Conservation (phyloP, 2,113 vertebrate species). For the Rhinolophus sinicus region DNA sequence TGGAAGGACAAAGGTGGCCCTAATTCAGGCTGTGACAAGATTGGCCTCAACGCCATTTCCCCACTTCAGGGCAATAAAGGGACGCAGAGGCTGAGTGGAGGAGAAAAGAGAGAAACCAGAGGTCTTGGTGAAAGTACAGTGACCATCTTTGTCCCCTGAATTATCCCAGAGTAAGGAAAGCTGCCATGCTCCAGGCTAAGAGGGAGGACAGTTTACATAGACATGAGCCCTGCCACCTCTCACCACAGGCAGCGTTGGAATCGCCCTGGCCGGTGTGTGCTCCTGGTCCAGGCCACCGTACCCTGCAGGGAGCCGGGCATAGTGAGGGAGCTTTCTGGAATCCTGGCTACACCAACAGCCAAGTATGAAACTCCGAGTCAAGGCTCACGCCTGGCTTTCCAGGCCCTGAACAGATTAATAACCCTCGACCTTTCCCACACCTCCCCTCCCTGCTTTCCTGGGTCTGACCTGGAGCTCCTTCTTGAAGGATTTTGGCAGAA, state of each 20-base stretch:
- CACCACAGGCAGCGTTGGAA: rapidly evolving
- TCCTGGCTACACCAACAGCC: neutral
- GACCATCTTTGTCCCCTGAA: neutral
- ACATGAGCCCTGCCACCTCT: neutral
- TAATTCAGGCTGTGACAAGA: neutral
- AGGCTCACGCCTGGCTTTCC: neutral
- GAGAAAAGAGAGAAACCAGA: neutral
- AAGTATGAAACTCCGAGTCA: neutral
- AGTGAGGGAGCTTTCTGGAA: neutral
- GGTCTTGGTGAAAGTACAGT: too few relatives aligned
- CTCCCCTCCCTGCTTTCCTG: too few relatives aligned
- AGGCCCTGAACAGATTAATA: neutral
- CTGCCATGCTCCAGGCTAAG: neutral
- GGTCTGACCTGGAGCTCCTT: neutral
- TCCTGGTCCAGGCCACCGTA: neutral
- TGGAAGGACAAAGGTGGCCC: neutral
- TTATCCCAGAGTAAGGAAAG: neutral
- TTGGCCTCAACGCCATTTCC: neutral
- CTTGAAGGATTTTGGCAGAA: neutral
- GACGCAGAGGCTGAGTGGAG: neutral
- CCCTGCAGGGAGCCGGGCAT: neutral
- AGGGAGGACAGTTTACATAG: neutral
- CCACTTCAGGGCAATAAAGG: neutral
- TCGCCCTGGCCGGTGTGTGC: rapidly evolving
- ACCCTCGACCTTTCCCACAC: rapidly evolving